phyloP scores from a whole-genome alignment of 2,888 invertebrate genomes.

The Ramazzottius varieornatus region DNA sequence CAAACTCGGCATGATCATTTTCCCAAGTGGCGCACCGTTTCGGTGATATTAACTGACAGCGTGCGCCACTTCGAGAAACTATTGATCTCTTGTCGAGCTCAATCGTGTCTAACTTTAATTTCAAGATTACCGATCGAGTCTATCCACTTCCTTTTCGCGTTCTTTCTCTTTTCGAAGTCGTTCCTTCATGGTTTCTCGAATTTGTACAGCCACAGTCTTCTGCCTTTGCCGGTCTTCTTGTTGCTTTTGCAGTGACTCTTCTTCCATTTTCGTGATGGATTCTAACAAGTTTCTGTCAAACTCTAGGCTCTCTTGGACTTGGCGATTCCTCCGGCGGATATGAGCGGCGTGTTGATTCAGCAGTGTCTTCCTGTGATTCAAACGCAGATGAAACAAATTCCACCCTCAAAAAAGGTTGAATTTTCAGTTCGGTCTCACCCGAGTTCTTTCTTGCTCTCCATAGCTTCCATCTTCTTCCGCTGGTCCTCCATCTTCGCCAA shows the following conservation, averaged over 20 bases:
- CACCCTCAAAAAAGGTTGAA: background rate
- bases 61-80: too few relatives aligned
- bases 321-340: background rate
- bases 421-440: background rate
- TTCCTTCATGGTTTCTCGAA: background rate
- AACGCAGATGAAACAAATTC: background rate
- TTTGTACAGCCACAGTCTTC: background rate
- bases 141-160: background rate
- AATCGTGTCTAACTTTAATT: background rate
- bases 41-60: too few relatives aligned
- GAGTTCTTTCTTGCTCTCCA: background rate
- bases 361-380: background rate
- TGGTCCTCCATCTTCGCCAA: background rate
- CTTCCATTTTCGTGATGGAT: background rate
- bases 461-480: background rate
- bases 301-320: background rate
- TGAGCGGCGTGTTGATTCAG: background rate
- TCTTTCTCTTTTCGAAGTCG: background rate
- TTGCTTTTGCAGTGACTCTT: background rate
- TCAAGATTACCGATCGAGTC: background rate
- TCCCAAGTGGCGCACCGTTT: too few relatives aligned
- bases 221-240: background rate
- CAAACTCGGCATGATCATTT: too few relatives aligned
- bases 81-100: too few relatives aligned
- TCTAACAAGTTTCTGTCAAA: background rate